Evolutionary conservation across 2,113 vertebrate genomes (phyloP), one percentile per base, ranked within the genome.

Genomic region (Talpa occidentalis): DNA sequence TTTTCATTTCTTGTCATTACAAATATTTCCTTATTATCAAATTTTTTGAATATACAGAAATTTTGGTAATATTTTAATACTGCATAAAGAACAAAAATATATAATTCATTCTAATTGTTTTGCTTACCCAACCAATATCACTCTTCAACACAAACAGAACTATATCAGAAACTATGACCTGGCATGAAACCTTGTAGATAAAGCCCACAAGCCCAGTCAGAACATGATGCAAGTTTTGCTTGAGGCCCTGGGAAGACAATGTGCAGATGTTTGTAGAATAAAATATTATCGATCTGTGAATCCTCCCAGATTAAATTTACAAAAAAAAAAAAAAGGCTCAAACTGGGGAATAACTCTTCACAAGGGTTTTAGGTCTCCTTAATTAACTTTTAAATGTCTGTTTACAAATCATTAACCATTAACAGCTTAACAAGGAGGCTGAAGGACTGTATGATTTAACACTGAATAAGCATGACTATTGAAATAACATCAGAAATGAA

Each of bases 321-420:
- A 92, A 73, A 94, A 52, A 85, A 69, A 92, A 73, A 94, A 52
- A 85, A 69, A 19, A 91, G 42, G 73, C 42, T 30, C 42, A 88
- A 90, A 90, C 37, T 37, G 78, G 72, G 59, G 85, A 92, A 95
- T 86, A 87, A 19, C 24, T 52, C 84, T 85, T 81, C 49, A 73
- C 24, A 69, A 90, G 30, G 37, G 64, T 66, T 95, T 94, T 72
- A 64, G 42, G 22, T 72, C 79, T 74, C 49, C 30, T 93, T 97
- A 85, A 93, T 74, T 69, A 82, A 22, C 12, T 94, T 96, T 95
- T 95, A 95, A 94, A 96, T 95, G 78, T 94, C 70, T 95, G 56
- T 94, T 97, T 77, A 95, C n/a, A 94, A 94, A 95, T 94, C 81
- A 93, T 94, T 95, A 93, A 21, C 73, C 52, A 94, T 56, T 56